Evolutionary conservation across 2,888 invertebrate species (phyloP).

Genomic region (Dynastes maya): DNA sequence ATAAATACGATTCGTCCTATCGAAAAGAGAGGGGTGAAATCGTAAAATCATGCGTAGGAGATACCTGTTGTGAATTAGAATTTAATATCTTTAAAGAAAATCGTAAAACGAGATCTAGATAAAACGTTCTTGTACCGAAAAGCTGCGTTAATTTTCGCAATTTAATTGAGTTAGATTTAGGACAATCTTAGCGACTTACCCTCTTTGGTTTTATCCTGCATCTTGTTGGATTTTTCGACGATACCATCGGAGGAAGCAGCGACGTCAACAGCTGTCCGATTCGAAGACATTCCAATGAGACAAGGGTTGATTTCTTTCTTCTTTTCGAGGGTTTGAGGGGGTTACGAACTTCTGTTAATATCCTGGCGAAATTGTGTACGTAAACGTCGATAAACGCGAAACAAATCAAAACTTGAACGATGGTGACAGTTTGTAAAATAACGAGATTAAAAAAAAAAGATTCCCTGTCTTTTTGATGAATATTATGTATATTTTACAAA

Average conservation of each 20-base stretch:
- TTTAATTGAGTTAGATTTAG: too few species aligned
- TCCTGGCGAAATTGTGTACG: too few species aligned
- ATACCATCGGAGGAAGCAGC: not conserved
- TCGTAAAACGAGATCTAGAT: not conserved
- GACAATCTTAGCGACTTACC: not conserved
- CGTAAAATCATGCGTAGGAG: too few species aligned
- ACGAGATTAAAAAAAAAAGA: slow-evolving; percentile 4
- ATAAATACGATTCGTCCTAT: too few species aligned
- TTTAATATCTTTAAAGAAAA: too few species aligned
- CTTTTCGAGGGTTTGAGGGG: too few species aligned
- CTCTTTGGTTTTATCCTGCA: not conserved
- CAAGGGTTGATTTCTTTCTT: not conserved
- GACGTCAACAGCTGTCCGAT: not conserved
- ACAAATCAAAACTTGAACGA: not conserved
- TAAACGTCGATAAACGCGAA: too few species aligned
- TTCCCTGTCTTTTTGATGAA: not conserved
- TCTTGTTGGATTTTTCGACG: not conserved
- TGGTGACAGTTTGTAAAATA: not conserved
- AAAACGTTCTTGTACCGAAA: not conserved
- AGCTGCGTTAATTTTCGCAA: too few species aligned
- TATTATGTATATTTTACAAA: not conserved
- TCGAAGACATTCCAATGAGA: not conserved
- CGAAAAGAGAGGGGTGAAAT: too few species aligned
- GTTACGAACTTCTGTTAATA: not conserved
- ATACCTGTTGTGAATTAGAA: too few species aligned